These are phyloP conservation scores for Agapornis canus DNA, from an alignment of 2,797 vertebrate genomes.

Conservation along the genomic window DNA sequence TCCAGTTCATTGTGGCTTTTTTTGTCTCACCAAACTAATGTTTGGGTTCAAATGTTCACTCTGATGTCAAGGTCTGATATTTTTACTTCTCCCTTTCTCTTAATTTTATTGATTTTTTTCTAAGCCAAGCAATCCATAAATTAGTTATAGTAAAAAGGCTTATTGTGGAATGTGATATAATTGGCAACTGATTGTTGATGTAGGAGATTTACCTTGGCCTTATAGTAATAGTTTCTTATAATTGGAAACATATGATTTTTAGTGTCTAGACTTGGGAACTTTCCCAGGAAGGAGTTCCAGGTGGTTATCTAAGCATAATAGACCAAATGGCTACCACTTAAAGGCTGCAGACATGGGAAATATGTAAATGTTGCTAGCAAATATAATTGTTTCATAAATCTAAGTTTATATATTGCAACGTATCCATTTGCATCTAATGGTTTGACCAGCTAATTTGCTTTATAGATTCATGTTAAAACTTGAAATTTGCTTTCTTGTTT, in stretches of 20 bases:
- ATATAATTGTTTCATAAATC: conserved; percentile 38
- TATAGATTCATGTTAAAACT: not conserved
- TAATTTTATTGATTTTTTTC: conserved; percentile 43
- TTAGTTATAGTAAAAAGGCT: conserved; percentile 50
- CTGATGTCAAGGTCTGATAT: conserved; percentile 27
- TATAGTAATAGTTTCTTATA: conserved; percentile 60
- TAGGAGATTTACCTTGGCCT: conserved; percentile 64
- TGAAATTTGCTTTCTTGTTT: not conserved
- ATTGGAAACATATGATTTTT: conserved; percentile 73
- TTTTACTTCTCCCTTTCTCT: conserved; percentile 28
- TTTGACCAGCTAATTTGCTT: conserved; percentile 2
- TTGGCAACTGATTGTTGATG: conserved; percentile 66
- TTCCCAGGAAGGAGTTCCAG: conserved; percentile 76
- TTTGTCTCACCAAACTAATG: not conserved
- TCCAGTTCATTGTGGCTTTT: not conserved
- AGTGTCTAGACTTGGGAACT: conserved; percentile 78
- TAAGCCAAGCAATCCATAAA: conserved; percentile 51
- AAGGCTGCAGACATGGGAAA: conserved; percentile 51
- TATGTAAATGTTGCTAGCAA: conserved; percentile 20
- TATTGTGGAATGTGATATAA: conserved; percentile 66
- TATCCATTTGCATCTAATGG: not conserved
- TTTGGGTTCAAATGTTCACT: conserved; percentile 43
- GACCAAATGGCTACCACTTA: conserved; percentile 57
- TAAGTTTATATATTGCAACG: conserved; percentile 12
- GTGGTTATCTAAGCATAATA: conserved; percentile 73